Evolutionary conservation across 2,113 vertebrate genomes (phyloP).

Genomic region (Phasianus colchicus): DNA sequence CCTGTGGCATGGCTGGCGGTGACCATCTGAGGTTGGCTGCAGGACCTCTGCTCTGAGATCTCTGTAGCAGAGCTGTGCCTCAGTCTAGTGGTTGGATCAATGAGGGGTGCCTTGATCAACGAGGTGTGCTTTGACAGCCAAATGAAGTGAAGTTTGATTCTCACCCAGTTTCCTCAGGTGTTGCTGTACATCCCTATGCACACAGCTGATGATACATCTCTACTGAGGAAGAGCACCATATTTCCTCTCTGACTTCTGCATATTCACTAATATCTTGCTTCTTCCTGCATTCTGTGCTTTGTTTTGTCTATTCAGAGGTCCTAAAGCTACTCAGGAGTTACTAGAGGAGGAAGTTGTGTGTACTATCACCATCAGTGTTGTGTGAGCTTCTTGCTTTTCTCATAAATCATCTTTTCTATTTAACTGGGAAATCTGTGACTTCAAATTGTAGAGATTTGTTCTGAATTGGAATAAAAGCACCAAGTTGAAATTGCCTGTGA

Average conservation of each 20-base stretch:
- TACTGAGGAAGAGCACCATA: not conserved
- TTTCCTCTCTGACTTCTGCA: not conserved
- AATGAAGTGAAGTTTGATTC: not conserved
- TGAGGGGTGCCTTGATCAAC: not conserved
- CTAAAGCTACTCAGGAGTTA: not conserved
- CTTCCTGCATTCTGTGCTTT: not conserved
- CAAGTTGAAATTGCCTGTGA: slow-evolving; percentile 31
- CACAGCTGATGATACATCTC: not conserved
- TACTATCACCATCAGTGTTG: not conserved
- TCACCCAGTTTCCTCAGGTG: not conserved
- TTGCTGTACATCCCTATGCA: not conserved
- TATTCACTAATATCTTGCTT: not conserved
- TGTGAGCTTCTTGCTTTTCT: not conserved
- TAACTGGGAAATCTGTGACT: slow-evolving; percentile 4
- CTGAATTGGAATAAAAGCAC: slow-evolving; percentile 25
- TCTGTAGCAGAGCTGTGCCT: not conserved
- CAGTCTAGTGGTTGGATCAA: not conserved
- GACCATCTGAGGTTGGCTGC: not conserved
- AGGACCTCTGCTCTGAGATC: not conserved
- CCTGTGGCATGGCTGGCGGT: not conserved
- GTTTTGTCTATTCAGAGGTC: not conserved
- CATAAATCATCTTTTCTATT: not conserved
- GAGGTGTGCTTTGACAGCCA: not conserved
- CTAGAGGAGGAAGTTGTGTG: rapidly evolving
- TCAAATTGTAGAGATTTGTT: not conserved